phyloP scores from a whole-genome alignment of 2,797 vertebrate genomes.

The Simalia tracyae region DNA sequence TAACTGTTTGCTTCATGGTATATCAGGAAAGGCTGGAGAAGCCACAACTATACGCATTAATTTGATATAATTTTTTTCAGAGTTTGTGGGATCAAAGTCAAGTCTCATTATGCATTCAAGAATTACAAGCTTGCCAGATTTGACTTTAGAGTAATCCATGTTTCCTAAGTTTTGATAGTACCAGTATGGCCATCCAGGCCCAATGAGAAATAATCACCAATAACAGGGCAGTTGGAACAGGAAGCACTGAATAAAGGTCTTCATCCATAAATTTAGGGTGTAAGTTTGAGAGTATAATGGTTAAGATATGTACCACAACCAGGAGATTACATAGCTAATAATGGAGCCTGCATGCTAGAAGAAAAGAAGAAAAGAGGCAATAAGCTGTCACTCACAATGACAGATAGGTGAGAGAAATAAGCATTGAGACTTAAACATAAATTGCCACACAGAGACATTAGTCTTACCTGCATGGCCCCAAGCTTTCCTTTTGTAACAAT shows the following conservation, averaged over 20 bases:
- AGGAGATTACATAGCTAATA: neutral
- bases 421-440: neutral
- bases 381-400: neutral
- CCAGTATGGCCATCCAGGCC: neutral
- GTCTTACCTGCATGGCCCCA: neutral
- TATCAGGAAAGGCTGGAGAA: neutral
- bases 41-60: neutral
- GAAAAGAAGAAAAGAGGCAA: neutral
- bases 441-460: neutral
- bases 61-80: neutral
- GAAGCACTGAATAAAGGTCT: neutral
- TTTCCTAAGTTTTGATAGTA: neutral
- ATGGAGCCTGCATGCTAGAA: neutral
- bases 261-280: neutral
- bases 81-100: neutral
- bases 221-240: neutral
- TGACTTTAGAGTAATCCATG: neutral
- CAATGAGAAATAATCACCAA: neutral
- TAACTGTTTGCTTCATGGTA: neutral
- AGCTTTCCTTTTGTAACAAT: constrained; percentile 2
- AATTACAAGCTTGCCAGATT: neutral
- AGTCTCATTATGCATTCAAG: neutral
- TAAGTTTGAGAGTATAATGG: neutral
- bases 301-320: neutral
- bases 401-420: constrained; percentile 4